Conservation (phyloP, 2,797 vertebrate species). For the Odontamblyopus lacepedii region DNA sequence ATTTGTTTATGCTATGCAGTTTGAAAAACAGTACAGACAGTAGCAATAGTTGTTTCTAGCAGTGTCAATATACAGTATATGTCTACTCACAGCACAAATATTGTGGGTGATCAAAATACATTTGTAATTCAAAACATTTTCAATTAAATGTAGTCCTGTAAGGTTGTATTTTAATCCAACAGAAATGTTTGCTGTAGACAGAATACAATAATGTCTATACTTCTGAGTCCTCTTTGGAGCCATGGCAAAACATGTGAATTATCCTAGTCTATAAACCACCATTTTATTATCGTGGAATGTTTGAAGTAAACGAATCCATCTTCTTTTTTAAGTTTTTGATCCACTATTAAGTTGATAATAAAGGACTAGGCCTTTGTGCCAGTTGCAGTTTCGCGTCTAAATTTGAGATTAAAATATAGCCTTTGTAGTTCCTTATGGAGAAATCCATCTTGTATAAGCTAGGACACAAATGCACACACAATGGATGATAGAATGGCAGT, state of each 20-base stretch:
- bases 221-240: no score
- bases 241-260: no score
- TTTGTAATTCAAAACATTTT: not conserved
- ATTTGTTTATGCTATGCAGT: conserved; percentile 25
- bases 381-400: not conserved
- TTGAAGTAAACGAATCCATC: not conserved
- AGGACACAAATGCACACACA: not conserved
- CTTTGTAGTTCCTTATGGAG: not conserved
- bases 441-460: not conserved
- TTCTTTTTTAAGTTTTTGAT: not conserved
- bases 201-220: no score
- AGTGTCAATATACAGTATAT: not conserved
- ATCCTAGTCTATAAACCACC: not conserved
- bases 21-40: conserved; percentile 13
- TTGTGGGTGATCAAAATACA: not conserved
- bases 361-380: not conserved
- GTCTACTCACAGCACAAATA: not conserved
- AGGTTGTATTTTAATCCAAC: not conserved
- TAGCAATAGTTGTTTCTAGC: conserved; percentile 6
- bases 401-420: not conserved
- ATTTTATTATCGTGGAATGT: not conserved
- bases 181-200: no score
- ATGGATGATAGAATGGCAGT: no score
- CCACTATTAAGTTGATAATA: not conserved
- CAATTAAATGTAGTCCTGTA: not conserved